Evolutionary conservation across 2,113 vertebrate species (phyloP).

Genomic region (Paramisgurnus dabryanus): DNA sequence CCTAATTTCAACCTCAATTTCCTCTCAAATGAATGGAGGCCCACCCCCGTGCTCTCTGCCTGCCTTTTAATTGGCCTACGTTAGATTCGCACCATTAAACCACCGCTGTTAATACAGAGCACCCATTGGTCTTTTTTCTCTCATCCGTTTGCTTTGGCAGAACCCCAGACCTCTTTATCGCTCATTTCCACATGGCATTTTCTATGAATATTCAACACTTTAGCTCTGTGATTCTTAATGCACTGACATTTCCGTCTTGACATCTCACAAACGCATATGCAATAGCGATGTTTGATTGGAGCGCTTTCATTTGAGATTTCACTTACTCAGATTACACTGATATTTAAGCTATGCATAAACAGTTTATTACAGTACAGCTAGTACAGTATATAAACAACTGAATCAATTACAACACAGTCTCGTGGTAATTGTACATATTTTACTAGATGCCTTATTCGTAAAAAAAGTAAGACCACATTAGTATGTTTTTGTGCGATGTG

Average conservation of each 20-base stretch:
- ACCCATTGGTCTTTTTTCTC: slow-evolving; percentile 54
- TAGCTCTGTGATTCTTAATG: slow-evolving; percentile 61
- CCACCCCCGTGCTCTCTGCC: slow-evolving; percentile 64
- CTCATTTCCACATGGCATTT: slow-evolving; percentile 57
- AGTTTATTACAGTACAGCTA: too few relatives aligned
- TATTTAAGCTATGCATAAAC: neutral
- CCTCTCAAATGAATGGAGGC: slow-evolving; percentile 74
- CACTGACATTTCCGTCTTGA: slow-evolving; percentile 25
- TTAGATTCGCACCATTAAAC: slow-evolving; percentile 80
- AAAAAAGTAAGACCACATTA: too few relatives aligned
- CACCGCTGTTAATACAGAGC: slow-evolving; percentile 68
- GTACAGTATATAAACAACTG: too few relatives aligned
- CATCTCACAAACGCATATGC: neutral
- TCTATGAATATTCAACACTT: slow-evolving; percentile 72
- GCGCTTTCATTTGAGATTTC: neutral
- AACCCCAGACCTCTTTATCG: slow-evolving; percentile 57
- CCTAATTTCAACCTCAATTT: slow-evolving; percentile 80
- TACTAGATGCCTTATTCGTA: too few relatives aligned
- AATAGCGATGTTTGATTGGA: neutral
- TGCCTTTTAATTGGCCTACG: slow-evolving; percentile 74
- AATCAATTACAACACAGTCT: too few relatives aligned
- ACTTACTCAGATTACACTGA: neutral
- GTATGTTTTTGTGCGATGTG: too few relatives aligned
- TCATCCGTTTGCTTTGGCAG: neutral
- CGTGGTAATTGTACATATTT: too few relatives aligned